These are phyloP conservation scores for Halichoeres trimaculatus DNA, from an alignment of 2,113 vertebrate species.

Conservation along the genomic window DNA sequence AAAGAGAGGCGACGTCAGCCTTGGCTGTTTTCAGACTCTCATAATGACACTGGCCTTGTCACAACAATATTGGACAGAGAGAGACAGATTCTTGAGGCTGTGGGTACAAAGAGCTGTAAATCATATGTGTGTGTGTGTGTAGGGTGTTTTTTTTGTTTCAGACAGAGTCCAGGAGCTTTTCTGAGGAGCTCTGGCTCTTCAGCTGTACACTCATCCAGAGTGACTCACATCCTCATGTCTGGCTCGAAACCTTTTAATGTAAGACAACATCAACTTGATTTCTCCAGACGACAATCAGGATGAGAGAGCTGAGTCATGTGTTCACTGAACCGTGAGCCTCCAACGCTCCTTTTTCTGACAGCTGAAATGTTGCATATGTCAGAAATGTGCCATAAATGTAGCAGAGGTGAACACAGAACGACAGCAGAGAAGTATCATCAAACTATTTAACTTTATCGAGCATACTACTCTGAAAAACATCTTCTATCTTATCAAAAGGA, in stretches of 20 bases:
- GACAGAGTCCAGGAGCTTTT: conserved; percentile 12
- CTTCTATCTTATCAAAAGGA: no score
- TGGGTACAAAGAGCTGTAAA: conserved; percentile 42
- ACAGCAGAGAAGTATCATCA: background rate
- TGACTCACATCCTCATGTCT: conserved; percentile 15
- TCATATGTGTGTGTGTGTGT: background rate
- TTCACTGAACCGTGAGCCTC: conserved; percentile 31
- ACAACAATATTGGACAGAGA: conserved; percentile 24
- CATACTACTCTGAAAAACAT: background rate
- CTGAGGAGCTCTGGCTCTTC: conserved; percentile 23
- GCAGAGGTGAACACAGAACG: background rate
- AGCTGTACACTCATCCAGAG: conserved; percentile 8
- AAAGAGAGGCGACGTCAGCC: conserved; percentile 39
- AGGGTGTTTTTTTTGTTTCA: background rate
- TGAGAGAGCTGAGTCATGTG: conserved; percentile 26
- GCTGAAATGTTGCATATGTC: background rate
- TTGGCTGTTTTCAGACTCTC: conserved; percentile 58
- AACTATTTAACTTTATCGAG: no score
- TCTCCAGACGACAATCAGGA: conserved; percentile 13
- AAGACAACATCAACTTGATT: conserved; percentile 31
- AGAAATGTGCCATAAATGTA: background rate
- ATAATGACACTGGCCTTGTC: conserved; percentile 62
- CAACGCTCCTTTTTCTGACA: conserved; percentile 13
- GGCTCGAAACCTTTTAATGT: conserved; percentile 21
- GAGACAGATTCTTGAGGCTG: conserved; percentile 1